Percentiles rank a stretch among this genome's conserved stretches.
These are phyloP conservation scores for Lepidonotus clava DNA, from an alignment of 2,888 invertebrate species.

Conservation along the genomic window DNA sequence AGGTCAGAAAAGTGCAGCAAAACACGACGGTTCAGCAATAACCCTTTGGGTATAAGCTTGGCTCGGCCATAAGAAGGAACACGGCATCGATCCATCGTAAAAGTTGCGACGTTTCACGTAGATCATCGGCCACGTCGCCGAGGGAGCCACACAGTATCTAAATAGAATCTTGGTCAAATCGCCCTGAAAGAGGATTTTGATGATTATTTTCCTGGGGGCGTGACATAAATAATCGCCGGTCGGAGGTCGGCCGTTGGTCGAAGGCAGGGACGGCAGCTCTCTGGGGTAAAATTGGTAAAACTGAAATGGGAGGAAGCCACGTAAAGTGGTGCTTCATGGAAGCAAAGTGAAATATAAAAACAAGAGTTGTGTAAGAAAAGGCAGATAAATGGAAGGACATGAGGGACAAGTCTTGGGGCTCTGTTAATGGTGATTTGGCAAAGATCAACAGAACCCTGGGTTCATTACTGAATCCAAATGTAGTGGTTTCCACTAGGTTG, in stretches of 20 bases:
- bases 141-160: conserved; percentile 7
- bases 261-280: background rate
- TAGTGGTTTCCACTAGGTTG: too few relatives aligned
- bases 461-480: too few relatives aligned
- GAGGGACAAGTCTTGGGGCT: too few relatives aligned
- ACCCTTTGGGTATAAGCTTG: too few relatives aligned
- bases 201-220: conserved; percentile 21
- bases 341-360: background rate
- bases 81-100: background rate
- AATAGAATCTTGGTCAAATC: conserved; percentile 21
- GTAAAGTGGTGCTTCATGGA: background rate
- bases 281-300: too few relatives aligned
- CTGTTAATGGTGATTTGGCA: too few relatives aligned
- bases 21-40: too few relatives aligned
- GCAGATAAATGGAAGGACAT: too few relatives aligned
- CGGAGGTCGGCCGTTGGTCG: background rate
- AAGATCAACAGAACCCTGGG: too few relatives aligned
- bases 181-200: conserved; percentile 9
- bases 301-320: background rate
- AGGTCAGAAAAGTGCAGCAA: too few relatives aligned
- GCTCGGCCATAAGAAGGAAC: too few relatives aligned
- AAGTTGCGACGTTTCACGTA: background rate
- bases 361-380: background rate
- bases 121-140: background rate
- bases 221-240: background rate